A percentile compares a stretch with the other conserved stretches of the same genome.
Conservation (phyloP, 1,140 invertebrate genomes). For the Tigriopus japonicus region DNA sequence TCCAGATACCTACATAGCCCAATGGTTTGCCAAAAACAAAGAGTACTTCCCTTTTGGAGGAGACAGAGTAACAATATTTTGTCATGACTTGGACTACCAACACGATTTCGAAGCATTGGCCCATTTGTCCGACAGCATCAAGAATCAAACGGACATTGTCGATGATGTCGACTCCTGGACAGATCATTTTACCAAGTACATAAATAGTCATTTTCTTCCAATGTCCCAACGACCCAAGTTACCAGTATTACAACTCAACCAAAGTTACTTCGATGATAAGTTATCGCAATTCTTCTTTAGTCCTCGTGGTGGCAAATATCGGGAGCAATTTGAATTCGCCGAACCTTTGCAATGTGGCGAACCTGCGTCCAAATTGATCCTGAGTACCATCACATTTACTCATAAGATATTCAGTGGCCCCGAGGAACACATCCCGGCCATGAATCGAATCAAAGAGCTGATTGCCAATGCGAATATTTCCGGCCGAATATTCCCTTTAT, state of each 20-base stretch:
- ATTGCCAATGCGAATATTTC: conserved; percentile 34
- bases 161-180: conserved; percentile 39
- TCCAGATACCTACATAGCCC: conserved; percentile 24
- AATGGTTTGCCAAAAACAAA: conserved; percentile 15
- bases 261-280: background rate
- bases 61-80: conserved; percentile 35
- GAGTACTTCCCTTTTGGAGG: conserved; percentile 16
- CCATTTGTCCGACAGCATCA: conserved; percentile 31
- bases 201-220: conserved; percentile 23
- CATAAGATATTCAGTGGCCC: conserved; percentile 1
- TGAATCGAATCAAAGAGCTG: conserved; percentile 39
- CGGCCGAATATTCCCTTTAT: conserved; percentile 30
- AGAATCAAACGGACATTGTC: conserved; percentile 32
- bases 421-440: conserved; percentile 41
- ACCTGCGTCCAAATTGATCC: conserved; percentile 32
- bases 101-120: conserved; percentile 40
- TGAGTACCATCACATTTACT: conserved; percentile 20
- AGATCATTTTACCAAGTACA: conserved; percentile 36
- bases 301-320: background rate
- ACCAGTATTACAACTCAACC: background rate
- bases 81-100: conserved; percentile 43
- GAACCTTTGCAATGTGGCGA: conserved; percentile 36
- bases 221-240: background rate
- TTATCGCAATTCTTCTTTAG: conserved; percentile 29
- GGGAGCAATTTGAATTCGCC: background rate